A percentile compares a stretch with the other conserved stretches of the same genome.
Conservation (phyloP, 2,797 vertebrate species). For the Anisognathus igniventris region DNA sequence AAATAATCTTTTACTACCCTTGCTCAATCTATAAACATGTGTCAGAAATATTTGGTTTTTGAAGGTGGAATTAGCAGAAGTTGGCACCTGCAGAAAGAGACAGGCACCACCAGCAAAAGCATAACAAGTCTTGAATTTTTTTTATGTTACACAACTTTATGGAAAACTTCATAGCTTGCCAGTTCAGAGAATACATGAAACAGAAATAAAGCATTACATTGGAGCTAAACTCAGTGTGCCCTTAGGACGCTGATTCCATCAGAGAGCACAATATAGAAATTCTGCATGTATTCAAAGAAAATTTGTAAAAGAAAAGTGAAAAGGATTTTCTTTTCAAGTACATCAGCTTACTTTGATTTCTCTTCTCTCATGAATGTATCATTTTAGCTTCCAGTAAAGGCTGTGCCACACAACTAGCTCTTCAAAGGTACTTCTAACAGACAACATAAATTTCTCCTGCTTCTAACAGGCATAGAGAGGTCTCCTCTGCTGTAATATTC, state of each 20-base stretch:
- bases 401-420: background rate
- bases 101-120: background rate
- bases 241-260: background rate
- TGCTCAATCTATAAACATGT: background rate
- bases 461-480: background rate
- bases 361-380: background rate
- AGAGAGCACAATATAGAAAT: background rate
- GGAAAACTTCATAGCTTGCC: background rate
- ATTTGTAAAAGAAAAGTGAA: background rate
- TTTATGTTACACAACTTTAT: background rate
- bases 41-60: background rate
- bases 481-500: background rate
- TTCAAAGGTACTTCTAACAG: background rate
- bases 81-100: background rate
- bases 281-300: background rate
- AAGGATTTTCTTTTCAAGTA: background rate
- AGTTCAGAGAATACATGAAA: background rate
- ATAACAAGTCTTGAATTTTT: background rate
- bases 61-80: background rate
- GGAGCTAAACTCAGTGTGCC: background rate
- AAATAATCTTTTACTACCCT: background rate
- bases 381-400: background rate
- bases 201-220: background rate
- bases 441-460: background rate
- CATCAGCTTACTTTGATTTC: background rate